A percentile compares a stretch with the other conserved stretches of the same genome.
phyloP scores from a whole-genome alignment of 1,140 invertebrate genomes.

The Drosophila oshimai region DNA sequence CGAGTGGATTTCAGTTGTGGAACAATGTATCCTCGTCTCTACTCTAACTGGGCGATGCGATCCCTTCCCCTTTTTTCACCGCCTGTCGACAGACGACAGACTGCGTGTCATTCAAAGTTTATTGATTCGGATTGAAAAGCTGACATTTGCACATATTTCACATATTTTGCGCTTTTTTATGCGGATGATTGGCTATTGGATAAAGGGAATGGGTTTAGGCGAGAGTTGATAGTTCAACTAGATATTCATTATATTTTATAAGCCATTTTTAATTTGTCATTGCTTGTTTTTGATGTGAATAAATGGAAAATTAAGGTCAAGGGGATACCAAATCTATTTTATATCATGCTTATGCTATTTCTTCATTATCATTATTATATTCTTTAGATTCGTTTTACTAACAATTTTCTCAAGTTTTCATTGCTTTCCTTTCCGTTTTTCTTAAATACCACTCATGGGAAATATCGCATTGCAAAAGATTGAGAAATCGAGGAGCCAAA shows the following conservation, averaged over 20 bases:
- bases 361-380: background rate
- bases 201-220: background rate
- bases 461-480: background rate
- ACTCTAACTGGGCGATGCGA: constrained; percentile 7
- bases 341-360: too few relatives aligned
- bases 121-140: constrained; percentile 53
- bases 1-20: constrained; percentile 29
- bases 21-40: constrained; percentile 18
- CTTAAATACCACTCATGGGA: background rate
- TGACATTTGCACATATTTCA: constrained; percentile 53
- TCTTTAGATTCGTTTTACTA: background rate
- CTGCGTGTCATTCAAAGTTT: constrained; percentile 55
- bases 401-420: background rate
- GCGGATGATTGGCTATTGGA: background rate
- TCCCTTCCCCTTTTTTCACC: too few relatives aligned
- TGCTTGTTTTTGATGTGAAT: background rate
- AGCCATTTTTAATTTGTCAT: constrained; percentile 5
- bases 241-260: constrained; percentile 5
- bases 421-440: background rate
- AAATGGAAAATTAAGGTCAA: too few relatives aligned
- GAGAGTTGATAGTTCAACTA: constrained; percentile 19
- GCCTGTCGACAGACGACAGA: too few relatives aligned
- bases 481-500: background rate
- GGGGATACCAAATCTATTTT: too few relatives aligned
- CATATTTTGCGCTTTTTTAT: constrained; percentile 36